Conservation (phyloP, 2,113 vertebrate genomes). For the Planiliza haematocheilus region DNA sequence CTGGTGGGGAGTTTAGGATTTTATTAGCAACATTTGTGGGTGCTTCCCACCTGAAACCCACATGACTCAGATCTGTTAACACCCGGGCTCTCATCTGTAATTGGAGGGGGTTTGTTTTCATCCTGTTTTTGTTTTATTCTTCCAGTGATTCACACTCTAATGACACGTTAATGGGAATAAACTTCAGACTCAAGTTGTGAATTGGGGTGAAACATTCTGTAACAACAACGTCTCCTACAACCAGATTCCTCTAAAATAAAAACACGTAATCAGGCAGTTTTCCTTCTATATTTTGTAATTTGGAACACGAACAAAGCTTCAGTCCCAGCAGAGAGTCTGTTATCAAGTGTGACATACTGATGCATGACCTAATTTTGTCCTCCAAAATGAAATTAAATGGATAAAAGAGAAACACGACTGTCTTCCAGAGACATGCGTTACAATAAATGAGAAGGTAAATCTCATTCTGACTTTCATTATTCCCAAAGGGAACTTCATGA, state of each 20-base stretch:
- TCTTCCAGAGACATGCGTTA: conserved; percentile 15
- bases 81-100: too few relatives aligned
- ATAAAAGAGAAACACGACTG: conserved; percentile 19
- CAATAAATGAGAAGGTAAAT: conserved; percentile 32
- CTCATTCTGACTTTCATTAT: conserved; percentile 33
- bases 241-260: conserved; percentile 11
- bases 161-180: too few relatives aligned
- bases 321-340: conserved; percentile 34
- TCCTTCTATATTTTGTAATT: neutral
- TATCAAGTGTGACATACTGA: conserved; percentile 47
- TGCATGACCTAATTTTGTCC: conserved; percentile 58
- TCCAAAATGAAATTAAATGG: conserved; percentile 25
- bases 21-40: too few relatives aligned
- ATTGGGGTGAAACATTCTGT: too few relatives aligned
- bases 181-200: too few relatives aligned
- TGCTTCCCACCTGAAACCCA: too few relatives aligned
- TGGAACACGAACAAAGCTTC: conserved; percentile 34
- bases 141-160: too few relatives aligned
- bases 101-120: too few relatives aligned
- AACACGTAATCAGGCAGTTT: conserved; percentile 23
- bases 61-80: too few relatives aligned
- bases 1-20: too few relatives aligned
- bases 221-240: neutral
- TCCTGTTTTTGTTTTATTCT: too few relatives aligned
- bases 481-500: conserved; percentile 14